These are phyloP conservation scores for Protula sp. DNA, from an alignment of 2,888 invertebrate genomes.

Conservation along the genomic window DNA sequence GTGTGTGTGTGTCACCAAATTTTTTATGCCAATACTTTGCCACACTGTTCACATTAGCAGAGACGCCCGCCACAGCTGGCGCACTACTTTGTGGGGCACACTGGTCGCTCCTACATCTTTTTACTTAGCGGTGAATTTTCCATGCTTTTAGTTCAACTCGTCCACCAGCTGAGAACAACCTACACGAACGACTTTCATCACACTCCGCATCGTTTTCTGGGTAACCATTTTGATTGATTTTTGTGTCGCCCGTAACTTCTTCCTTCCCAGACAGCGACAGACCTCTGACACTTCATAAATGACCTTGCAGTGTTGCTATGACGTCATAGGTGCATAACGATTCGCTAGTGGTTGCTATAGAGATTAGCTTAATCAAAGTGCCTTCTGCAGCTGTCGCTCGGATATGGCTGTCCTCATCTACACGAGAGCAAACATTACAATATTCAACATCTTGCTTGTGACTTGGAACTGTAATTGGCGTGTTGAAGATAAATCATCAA, in stretches of 20 bases:
- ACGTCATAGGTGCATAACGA: slow-evolving; percentile 8
- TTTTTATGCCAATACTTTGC: background rate
- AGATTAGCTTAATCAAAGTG: slow-evolving; percentile 69
- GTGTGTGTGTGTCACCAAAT: background rate
- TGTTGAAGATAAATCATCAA: too few species aligned
- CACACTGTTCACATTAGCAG: background rate
- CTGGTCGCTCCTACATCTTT: background rate
- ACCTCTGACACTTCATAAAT: slow-evolving; percentile 68
- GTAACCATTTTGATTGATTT: background rate
- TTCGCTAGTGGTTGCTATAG: too few species aligned
- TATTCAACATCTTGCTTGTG: too few species aligned
- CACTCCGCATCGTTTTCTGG: background rate
- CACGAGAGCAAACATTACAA: too few species aligned
- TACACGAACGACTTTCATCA: slow-evolving; percentile 26
- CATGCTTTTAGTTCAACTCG: slow-evolving; percentile 75
- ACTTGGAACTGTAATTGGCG: too few species aligned
- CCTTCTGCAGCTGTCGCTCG: slow-evolving; percentile 70
- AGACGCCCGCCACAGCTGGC: background rate
- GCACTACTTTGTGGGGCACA: background rate
- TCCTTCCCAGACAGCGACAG: slow-evolving; percentile 6
- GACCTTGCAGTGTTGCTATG: slow-evolving; percentile 57
- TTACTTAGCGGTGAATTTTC: slow-evolving; percentile 28
- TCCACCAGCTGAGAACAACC: slow-evolving; percentile 74
- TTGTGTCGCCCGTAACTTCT: background rate
- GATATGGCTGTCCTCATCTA: slow-evolving; percentile 6